Evolutionary conservation across 2,888 invertebrate species (phyloP).

Genomic region (Tiliacea citrago): DNA sequence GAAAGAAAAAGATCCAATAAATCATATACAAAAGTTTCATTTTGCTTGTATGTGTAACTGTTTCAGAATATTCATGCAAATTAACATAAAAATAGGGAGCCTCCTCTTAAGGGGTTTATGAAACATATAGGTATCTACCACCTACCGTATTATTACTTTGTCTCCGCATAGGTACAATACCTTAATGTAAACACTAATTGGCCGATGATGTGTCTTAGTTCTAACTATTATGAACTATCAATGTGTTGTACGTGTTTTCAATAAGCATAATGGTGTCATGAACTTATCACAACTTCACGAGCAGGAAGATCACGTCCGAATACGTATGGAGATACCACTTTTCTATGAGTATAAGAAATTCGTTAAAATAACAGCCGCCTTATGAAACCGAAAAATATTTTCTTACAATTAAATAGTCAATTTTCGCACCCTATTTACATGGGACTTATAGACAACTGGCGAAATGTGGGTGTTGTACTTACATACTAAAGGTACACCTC

Average conservation of each 20-base stretch:
- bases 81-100: too few relatives aligned
- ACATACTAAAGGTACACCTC: neutral
- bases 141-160: neutral
- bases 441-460: too few relatives aligned
- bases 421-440: too few relatives aligned
- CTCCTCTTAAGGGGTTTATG: neutral
- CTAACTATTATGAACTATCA: neutral
- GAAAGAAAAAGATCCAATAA: too few relatives aligned
- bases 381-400: neutral
- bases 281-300: conserved; percentile 5
- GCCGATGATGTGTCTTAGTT: neutral
- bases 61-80: too few relatives aligned
- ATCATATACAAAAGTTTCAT: too few relatives aligned
- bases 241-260: conserved; percentile 21
- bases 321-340: neutral
- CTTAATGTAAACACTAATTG: neutral
- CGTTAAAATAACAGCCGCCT: neutral
- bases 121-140: neutral
- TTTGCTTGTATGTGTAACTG: too few relatives aligned
- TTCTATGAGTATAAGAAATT: neutral
- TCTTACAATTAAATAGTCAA: too few relatives aligned
- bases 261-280: neutral
- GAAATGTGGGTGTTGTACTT: neutral
- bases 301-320: conserved; percentile 14
- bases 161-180: neutral